These are phyloP conservation scores for Pseudorectes ferrugineus DNA, from an alignment of 2,113 vertebrate genomes.

Conservation along the genomic window DNA sequence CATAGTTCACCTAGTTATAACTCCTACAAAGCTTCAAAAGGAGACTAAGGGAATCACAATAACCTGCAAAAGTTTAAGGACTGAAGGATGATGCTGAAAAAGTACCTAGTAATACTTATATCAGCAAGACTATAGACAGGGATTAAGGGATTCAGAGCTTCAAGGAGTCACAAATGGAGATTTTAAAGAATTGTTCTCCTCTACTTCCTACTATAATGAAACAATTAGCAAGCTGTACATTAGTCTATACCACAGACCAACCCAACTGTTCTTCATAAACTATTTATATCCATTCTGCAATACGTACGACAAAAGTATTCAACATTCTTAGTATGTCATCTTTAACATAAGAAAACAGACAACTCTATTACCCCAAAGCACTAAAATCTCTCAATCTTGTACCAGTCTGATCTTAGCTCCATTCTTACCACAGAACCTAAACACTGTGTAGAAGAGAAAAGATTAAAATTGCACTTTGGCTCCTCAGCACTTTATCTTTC, in stretches of 20 bases:
- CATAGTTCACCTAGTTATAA: background rate
- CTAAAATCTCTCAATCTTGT: background rate
- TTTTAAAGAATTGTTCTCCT: background rate
- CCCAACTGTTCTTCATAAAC: background rate
- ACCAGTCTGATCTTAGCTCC: background rate
- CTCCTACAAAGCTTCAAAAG: background rate
- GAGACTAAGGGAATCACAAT: background rate
- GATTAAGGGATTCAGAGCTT: background rate
- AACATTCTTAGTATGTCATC: background rate
- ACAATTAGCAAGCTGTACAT: background rate
- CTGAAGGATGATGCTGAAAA: background rate
- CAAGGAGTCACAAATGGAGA: background rate
- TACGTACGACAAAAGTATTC: accelerated
- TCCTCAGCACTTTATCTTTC: background rate
- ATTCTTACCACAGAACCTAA: background rate
- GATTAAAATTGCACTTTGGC: background rate
- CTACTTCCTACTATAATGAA: background rate
- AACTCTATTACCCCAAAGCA: background rate
- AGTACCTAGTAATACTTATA: background rate
- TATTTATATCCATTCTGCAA: background rate
- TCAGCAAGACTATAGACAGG: background rate
- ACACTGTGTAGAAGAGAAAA: background rate
- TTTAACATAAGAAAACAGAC: background rate
- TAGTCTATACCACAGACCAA: background rate
- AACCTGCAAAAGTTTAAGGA: background rate